Evolutionary conservation across 2,888 invertebrate species (phyloP).

Genomic region (Microctonus brassicae): DNA sequence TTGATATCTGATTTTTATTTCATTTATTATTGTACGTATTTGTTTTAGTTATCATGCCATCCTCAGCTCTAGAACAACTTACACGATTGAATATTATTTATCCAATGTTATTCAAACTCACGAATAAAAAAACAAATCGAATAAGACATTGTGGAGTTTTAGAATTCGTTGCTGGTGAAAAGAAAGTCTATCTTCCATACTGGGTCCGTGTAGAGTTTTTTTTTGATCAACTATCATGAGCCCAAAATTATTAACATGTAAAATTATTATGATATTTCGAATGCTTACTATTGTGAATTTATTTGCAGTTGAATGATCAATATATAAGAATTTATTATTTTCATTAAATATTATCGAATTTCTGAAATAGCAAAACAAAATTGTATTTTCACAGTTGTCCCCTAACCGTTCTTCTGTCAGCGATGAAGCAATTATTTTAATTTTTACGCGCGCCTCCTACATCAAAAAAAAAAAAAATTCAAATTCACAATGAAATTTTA

Average conservation of each 20-base stretch:
- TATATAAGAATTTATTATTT: too few species aligned
- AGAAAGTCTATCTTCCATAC: conserved; percentile 96
- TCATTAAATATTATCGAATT: too few species aligned
- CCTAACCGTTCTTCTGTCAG: not conserved
- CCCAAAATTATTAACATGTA: too few species aligned
- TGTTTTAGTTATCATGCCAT: conserved; percentile 94
- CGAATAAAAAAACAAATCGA: conserved; percentile 86
- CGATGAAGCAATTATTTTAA: not conserved
- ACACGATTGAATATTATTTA: conserved; percentile 96
- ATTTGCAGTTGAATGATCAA: too few species aligned
- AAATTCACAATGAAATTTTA: too few species aligned
- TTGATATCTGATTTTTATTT: not conserved
- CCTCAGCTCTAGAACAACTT: conserved; percentile 93
- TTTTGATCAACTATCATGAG: not conserved
- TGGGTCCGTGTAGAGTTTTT: conserved; percentile 85
- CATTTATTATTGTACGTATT: too few species aligned
- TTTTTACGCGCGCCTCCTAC: not conserved
- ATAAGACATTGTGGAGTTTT: conserved; percentile 96
- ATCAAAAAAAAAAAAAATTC: not conserved
- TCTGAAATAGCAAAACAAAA: not conserved
- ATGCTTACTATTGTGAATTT: too few species aligned
- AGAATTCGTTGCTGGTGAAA: conserved; percentile 88
- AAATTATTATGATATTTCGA: too few species aligned
- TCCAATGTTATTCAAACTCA: conserved; percentile 98
- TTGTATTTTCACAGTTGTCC: conserved; percentile 7